Conservation (phyloP, 2,888 invertebrate genomes). For the Chymomyza procnemis region DNA sequence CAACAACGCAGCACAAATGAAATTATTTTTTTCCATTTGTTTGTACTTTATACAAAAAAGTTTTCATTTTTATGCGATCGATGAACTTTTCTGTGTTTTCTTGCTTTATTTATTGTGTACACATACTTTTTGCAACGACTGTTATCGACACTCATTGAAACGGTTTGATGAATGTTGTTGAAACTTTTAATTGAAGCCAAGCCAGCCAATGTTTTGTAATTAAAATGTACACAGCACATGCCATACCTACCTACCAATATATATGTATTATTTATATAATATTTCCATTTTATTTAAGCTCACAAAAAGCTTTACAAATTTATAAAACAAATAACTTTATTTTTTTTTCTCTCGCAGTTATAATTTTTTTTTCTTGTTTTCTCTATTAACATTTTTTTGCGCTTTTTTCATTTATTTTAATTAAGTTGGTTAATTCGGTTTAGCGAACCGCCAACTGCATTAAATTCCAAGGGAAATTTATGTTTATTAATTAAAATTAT, state of each 20-base stretch:
- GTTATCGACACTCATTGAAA: slow-evolving; percentile 63
- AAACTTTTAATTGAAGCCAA: slow-evolving; percentile 67
- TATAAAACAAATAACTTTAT: neutral
- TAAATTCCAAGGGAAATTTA: neutral
- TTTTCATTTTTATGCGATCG: slow-evolving; percentile 42
- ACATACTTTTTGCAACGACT: slow-evolving; percentile 49
- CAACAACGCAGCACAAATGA: slow-evolving; percentile 37
- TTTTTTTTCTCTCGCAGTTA: slow-evolving; percentile 8
- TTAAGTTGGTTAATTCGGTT: slow-evolving; percentile 51
- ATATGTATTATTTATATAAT: neutral
- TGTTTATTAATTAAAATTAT: neutral
- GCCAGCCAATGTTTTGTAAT: slow-evolving; percentile 40
- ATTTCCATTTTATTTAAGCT: too few species aligned
- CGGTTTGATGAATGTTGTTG: slow-evolving; percentile 51
- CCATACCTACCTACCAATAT: neutral
- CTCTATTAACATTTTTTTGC: too few species aligned
- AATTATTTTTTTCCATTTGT: slow-evolving; percentile 59
- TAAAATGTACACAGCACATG: slow-evolving; percentile 47
- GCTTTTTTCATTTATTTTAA: slow-evolving; percentile 43
- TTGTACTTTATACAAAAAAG: slow-evolving; percentile 46
- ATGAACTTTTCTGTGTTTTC: slow-evolving; percentile 42
- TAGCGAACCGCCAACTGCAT: neutral
- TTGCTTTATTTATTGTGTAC: slow-evolving; percentile 53
- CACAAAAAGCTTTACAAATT: slow-evolving; percentile 3
- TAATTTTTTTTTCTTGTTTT: slow-evolving; percentile 16